Percentiles rank a stretch among this genome's conserved stretches.
phyloP scores from a whole-genome alignment of 2,888 invertebrate genomes.

The Callyntrura sp. region DNA sequence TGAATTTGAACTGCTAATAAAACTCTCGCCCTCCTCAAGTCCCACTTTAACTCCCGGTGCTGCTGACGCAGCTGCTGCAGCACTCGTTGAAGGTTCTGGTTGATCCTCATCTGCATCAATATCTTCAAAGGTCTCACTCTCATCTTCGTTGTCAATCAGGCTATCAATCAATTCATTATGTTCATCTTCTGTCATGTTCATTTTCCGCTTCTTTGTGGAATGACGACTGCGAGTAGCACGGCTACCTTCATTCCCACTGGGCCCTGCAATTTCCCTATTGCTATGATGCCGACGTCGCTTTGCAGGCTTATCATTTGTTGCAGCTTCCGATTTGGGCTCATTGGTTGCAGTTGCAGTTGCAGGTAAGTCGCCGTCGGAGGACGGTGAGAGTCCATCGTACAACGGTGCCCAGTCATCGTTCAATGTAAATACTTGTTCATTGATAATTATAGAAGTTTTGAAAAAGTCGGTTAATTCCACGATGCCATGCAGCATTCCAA shows the following conservation, averaged over 20 bases:
- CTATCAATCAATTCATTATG: conserved; percentile 45
- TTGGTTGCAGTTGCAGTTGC: neutral
- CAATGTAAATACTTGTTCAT: conserved; percentile 53
- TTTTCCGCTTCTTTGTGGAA: conserved; percentile 5
- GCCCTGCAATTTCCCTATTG: neutral
- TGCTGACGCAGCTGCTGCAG: neutral
- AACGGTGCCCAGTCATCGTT: conserved; percentile 59
- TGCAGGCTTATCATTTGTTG: neutral
- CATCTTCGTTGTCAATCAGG: neutral
- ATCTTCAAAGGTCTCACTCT: conserved; percentile 65
- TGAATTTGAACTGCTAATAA: conserved; percentile 44
- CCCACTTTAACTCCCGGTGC: neutral
- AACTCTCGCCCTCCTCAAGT: conserved; percentile 39
- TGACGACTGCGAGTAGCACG: neutral
- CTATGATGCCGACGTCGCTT: neutral
- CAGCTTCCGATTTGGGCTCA: neutral
- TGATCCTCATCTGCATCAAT: conserved; percentile 31
- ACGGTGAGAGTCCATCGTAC: conserved; percentile 23
- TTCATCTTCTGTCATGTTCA: conserved; percentile 30
- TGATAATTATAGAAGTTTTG: conserved; percentile 6
- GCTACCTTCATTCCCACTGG: too few species aligned
- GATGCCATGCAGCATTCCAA: conserved; percentile 53
- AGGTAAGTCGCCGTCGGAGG: neutral
- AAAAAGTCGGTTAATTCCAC: conserved; percentile 61
- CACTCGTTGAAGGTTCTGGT: neutral